These are phyloP conservation scores for Porites lobata DNA, from an alignment of 92 coral and sea anemone genomes.

Conservation along the genomic window DNA sequence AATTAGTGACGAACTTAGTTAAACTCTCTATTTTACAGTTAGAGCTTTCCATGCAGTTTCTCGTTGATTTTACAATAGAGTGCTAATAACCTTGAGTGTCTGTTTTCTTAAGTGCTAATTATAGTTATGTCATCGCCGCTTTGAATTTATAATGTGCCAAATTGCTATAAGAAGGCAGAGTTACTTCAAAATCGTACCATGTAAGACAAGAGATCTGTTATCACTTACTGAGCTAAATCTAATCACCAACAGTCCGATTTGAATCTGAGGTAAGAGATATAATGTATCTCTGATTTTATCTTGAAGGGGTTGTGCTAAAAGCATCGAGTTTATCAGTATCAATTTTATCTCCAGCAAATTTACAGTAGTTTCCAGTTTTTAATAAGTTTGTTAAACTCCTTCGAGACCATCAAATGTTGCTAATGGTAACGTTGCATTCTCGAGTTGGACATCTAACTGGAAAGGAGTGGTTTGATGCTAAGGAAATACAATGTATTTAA, in stretches of 20 bases:
- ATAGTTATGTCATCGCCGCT: not conserved
- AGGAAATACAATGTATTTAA: too few relatives aligned
- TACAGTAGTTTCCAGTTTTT: not conserved
- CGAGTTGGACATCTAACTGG: too few relatives aligned
- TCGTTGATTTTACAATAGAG: slow-evolving; percentile 41
- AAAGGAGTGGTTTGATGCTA: too few relatives aligned
- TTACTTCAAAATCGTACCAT: not conserved
- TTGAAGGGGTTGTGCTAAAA: not conserved
- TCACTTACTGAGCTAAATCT: not conserved
- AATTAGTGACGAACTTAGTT: slow-evolving; percentile 5
- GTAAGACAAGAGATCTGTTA: not conserved
- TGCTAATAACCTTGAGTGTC: slow-evolving; percentile 45
- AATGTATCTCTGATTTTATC: not conserved
- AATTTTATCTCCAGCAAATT: not conserved
- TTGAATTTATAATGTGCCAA: slow-evolving; percentile 13
- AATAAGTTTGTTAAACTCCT: not conserved
- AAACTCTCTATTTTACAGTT: slow-evolving; percentile 8
- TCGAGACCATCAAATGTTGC: too few relatives aligned
- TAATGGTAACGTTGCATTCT: too few relatives aligned
- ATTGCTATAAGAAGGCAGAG: not conserved
- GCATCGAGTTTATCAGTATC: not conserved
- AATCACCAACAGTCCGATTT: not conserved
- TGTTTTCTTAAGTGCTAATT: slow-evolving; percentile 61
- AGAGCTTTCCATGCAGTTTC: not conserved
- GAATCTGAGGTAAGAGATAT: not conserved